A percentile compares a stretch with the other conserved stretches of the same genome.
These are phyloP conservation scores for Pachypsylla venusta DNA, from an alignment of 1,140 invertebrate species.

Conservation along the genomic window DNA sequence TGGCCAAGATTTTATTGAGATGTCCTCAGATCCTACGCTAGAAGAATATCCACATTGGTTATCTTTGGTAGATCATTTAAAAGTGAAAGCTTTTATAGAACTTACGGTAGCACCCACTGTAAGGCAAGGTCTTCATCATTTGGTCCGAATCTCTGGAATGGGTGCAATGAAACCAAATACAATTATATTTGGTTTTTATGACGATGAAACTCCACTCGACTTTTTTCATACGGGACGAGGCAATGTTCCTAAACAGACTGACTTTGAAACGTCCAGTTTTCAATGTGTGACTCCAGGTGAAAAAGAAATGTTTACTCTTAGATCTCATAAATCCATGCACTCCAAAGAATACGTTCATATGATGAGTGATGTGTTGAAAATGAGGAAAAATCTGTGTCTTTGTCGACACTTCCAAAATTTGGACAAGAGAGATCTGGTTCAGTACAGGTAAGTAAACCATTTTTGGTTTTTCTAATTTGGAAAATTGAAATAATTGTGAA, in stretches of 20 bases:
- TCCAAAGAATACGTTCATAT: constrained; percentile 72
- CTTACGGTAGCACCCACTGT: constrained; percentile 73
- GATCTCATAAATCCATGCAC: constrained; percentile 24
- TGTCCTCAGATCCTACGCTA: constrained; percentile 48
- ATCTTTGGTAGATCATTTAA: constrained; percentile 69
- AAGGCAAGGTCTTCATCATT: constrained; percentile 78
- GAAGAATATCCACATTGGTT: constrained; percentile 76
- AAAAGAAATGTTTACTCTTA: constrained; percentile 20
- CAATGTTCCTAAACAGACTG: no score
- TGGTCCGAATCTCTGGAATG: constrained; percentile 81
- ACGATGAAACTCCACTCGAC: constrained; percentile 51
- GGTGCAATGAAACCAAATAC: constrained; percentile 99
- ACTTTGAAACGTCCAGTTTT: constrained; percentile 20
- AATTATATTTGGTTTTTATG: constrained; percentile 78
- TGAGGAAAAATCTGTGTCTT: constrained; percentile 90
- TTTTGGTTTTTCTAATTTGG: constrained; percentile 11
- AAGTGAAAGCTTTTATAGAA: constrained; percentile 94
- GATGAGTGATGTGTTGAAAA: constrained; percentile 67
- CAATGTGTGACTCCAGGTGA: constrained; percentile 11
- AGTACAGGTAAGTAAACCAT: constrained; percentile 41
- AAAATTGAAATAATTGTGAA: no score
- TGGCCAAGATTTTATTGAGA: constrained; percentile 36
- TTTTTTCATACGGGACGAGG: constrained; percentile 39
- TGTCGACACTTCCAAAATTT: constrained; percentile 80
- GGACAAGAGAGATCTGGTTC: constrained; percentile 50